Evolutionary conservation across 2,888 invertebrate species (phyloP), one percentile per base, ranked within the genome.

Genomic region (Pandemis corylana): DNA sequence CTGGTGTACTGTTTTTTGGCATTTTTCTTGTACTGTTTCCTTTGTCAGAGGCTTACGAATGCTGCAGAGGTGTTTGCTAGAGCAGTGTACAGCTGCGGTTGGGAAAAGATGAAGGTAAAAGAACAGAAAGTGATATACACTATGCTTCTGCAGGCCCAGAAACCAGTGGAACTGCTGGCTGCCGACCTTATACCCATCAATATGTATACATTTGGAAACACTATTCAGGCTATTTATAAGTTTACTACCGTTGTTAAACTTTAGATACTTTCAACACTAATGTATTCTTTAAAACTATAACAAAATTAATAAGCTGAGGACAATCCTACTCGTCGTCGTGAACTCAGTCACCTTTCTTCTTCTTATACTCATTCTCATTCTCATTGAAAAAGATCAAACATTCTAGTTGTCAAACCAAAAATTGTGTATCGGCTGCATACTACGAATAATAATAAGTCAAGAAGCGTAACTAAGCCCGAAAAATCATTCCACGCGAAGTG

Each of bases 171-270:
- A 20, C 46, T 94, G 9, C 63, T 90, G 15, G 94, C 93, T 1
- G 93, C 91, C 10, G 87, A 89, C 80, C 91, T 93, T 5, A 84
- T 92, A 68, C 93, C 93, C 0, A 89, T 94, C 0, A 92, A 93
- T 77, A 91, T 94, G 70, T 86, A 87, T 53, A 93, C 93, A 0
- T 93, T 94, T 76, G 93, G 93, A 0, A 85, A 85, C 5, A 90
- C 91, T 6, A 76, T 90, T 66, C 92, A 89, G 76, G 85, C 82
- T 7, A 89, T 93, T 82, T 94, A 85, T 75, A 92, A 92, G 76
- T 93, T 93, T 82, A 82, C 90, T 6, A 92, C 93, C 63, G 89
- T 92, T 7, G 84, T 93, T 0, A 93, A 92, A 79, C 44, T 70
- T 44, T 73, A 73, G 41, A 36, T 1, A n/a, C 6, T n/a, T n/a